These are phyloP conservation scores for Zaprionus lineosus DNA, from an alignment of 2,888 invertebrate genomes.

Conservation along the genomic window DNA sequence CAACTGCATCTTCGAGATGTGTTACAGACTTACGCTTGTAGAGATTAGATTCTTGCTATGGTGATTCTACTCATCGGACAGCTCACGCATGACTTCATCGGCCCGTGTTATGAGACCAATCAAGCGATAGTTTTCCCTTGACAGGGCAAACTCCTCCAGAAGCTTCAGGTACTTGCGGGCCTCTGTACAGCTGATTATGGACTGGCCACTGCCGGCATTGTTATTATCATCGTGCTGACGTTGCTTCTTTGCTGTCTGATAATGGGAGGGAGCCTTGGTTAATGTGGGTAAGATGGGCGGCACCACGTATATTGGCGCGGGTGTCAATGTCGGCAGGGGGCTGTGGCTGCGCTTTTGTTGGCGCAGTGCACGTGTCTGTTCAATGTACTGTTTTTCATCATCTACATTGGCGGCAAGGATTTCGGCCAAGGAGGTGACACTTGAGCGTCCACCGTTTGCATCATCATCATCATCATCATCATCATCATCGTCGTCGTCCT, in stretches of 20 bases:
- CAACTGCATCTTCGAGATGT: slow-evolving; percentile 66
- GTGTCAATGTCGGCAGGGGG: neutral
- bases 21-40: slow-evolving; percentile 15
- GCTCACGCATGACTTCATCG: slow-evolving; percentile 78
- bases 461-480: slow-evolving; percentile 51
- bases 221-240: slow-evolving; percentile 54
- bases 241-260: slow-evolving; percentile 22
- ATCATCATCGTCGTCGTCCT: slow-evolving; percentile 41
- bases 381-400: slow-evolving; percentile 63
- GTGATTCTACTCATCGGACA: slow-evolving; percentile 60
- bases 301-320: slow-evolving; percentile 11
- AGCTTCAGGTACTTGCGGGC: slow-evolving; percentile 80
- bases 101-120: slow-evolving; percentile 80
- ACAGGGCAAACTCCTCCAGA: slow-evolving; percentile 79
- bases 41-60: neutral
- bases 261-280: slow-evolving; percentile 40
- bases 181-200: slow-evolving; percentile 64
- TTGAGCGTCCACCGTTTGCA: slow-evolving; percentile 60
- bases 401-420: slow-evolving; percentile 62
- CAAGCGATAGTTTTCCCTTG: slow-evolving; percentile 78
- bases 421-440: slow-evolving; percentile 64
- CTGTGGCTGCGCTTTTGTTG: slow-evolving; percentile 37
- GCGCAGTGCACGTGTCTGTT: slow-evolving; percentile 55
- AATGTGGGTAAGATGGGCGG: slow-evolving; percentile 51
- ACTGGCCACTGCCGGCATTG: slow-evolving; percentile 25